A percentile compares a stretch with the other conserved stretches of the same genome.
Conservation (phyloP, 1,140 invertebrate species). For the Chrysomallon squamiferum region DNA sequence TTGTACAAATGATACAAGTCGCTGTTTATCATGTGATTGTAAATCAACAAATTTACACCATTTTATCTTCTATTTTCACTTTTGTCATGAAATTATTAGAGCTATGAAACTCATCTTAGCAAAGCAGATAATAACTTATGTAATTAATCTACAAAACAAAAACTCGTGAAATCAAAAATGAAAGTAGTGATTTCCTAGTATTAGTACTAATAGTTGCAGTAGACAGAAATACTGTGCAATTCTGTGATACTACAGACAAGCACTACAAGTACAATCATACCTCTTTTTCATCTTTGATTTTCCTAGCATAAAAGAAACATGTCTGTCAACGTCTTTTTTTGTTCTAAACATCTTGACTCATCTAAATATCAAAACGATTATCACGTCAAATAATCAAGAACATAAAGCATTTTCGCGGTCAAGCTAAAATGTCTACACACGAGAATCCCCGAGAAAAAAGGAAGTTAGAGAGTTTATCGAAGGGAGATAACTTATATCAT, state of each 20-base stretch:
- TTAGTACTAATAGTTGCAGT: not conserved
- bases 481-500: too few species aligned
- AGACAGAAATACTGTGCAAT: not conserved
- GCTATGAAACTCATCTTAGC: not conserved
- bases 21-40: too few species aligned
- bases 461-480: too few species aligned
- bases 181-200: not conserved
- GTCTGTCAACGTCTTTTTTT: constrained; percentile 75
- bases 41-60: too few species aligned
- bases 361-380: too few species aligned
- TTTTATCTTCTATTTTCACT: not conserved
- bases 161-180: not conserved
- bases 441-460: too few species aligned
- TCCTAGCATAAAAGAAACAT: constrained; percentile 73
- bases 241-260: not conserved
- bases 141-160: not conserved
- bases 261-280: constrained; percentile 61
- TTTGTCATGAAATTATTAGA: not conserved
- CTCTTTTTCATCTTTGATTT: constrained; percentile 72
- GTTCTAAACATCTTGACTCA: constrained; percentile 70
- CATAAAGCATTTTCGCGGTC: too few species aligned
- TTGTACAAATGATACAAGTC: too few species aligned
- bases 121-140: too few species aligned
- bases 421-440: too few species aligned
- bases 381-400: too few species aligned